Evolutionary conservation across 2,113 vertebrate species (phyloP).

Genomic region (Sturnus vulgaris): DNA sequence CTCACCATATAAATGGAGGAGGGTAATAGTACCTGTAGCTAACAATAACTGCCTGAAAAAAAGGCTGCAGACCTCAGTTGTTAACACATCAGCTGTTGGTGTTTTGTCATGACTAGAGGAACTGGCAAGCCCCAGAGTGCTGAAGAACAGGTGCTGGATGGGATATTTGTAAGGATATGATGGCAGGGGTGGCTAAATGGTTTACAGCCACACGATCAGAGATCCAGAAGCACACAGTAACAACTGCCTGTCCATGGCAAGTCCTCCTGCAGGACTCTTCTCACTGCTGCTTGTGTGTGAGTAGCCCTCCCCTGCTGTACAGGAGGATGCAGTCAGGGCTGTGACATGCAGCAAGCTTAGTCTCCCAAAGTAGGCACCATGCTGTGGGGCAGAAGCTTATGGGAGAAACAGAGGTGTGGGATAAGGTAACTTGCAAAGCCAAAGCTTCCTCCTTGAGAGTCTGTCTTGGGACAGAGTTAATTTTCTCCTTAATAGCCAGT

Average conservation of each 20-base stretch:
- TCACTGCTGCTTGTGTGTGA: not conserved
- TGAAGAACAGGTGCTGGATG: not conserved
- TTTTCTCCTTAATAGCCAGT: not conserved
- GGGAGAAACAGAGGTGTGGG: not conserved
- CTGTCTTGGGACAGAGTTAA: not conserved
- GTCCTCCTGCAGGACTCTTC: not conserved
- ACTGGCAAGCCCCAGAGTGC: not conserved
- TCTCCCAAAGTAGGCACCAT: not conserved
- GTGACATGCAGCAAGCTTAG: not conserved
- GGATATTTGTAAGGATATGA: not conserved
- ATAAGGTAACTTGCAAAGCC: not conserved
- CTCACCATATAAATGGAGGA: not conserved
- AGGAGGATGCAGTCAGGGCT: not conserved
- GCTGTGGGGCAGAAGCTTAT: not conserved
- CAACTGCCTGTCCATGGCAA: not conserved
- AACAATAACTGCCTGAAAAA: not conserved
- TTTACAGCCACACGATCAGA: accelerated
- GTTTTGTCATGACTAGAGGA: not conserved
- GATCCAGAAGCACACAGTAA: accelerated
- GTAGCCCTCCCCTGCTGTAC: not conserved
- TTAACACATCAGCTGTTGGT: not conserved
- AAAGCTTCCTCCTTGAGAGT: not conserved
- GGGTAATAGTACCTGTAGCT: not conserved
- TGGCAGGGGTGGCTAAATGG: not conserved
- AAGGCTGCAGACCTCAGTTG: not conserved